phyloP scores from a whole-genome alignment of 2,888 invertebrate species.

The Mongoloraphidia duomilia region DNA sequence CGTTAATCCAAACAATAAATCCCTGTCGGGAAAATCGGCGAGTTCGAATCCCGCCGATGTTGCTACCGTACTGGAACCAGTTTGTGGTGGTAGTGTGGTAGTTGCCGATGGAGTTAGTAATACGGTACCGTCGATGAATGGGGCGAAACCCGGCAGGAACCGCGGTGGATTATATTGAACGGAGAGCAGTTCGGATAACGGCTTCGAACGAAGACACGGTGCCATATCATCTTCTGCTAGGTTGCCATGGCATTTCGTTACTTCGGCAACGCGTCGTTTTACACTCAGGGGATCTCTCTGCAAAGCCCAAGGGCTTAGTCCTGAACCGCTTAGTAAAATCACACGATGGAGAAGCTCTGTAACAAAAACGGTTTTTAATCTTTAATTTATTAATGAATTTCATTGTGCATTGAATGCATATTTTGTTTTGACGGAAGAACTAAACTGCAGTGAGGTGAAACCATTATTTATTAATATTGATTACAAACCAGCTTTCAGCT shows the following conservation, averaged over 20 bases:
- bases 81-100: conserved; percentile 18
- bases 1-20: conserved; percentile 73
- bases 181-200: conserved; percentile 56
- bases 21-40: conserved; percentile 67
- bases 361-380: conserved; percentile 28
- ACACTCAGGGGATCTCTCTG: conserved; percentile 70
- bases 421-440: too few relatives aligned
- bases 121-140: conserved; percentile 84
- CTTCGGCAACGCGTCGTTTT: conserved; percentile 66
- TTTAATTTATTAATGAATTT: neutral
- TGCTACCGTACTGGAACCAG: conserved; percentile 34
- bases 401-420: conserved; percentile 2
- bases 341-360: conserved; percentile 77
- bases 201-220: conserved; percentile 66
- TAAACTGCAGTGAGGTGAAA: too few relatives aligned
- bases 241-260: conserved; percentile 73
- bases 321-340: conserved; percentile 79
- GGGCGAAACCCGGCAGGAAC: conserved; percentile 84
- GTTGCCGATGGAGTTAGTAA: conserved; percentile 44
- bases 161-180: conserved; percentile 66
- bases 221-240: conserved; percentile 69
- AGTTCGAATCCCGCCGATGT: conserved; percentile 65
- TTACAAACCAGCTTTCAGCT: too few relatives aligned
- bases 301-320: conserved; percentile 83
- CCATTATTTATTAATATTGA: too few relatives aligned